Base-by-base conservation (phyloP, 2,888 invertebrate genomes). In the Agapostemon virescens region DNA sequence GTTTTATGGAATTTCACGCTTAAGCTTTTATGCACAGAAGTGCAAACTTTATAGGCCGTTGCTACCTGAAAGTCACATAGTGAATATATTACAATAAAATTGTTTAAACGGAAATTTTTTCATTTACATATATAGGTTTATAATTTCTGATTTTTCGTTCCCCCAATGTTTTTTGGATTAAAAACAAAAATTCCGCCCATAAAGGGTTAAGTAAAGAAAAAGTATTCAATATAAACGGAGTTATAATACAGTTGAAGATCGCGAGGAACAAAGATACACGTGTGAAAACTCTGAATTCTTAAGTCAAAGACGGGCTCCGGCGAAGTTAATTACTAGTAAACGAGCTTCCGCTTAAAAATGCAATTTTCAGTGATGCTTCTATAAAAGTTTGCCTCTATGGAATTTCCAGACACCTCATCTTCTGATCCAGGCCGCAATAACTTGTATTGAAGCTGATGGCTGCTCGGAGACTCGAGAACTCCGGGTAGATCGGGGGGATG, bases 261-360 rank as follows among this genome's bases (percentile, higher is more conserved):
- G 7, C 30, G 20, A 49, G 49, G 49, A 49, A 49, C n/a, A 49
- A n/a, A 23, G 49, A n/a, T 15, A 17, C 45, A n/a, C 38, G 49
- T n/a, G 77, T 42, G 69, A 23, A 67, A 45, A 76, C 68, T 74
- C 74, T 69, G 70, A 74, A 77, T 74, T 26, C 68, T 17, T 33
- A 45, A 74, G 58, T 74, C 63, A 67, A 76, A 75, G 42, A 23
- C 61, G 40, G 9, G 61, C 38, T 26, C 42, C 42, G 20, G 61
- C 33, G 66, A 68, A 71, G 77, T 70, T 63, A 71, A 68, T 78
- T 79, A 84, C 70, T 68, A 67, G 78, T 74, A 85, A 86, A 86
- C 78, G 66, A 82, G 75, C 79, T 76, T 82, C 77, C 82, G 81
- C 73, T 86, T 85, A 85, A 86, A 86, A 86, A 86, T 86, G 81